Evolutionary conservation across 2,888 invertebrate genomes (phyloP).

Genomic region (Eupelmus urozonus): DNA sequence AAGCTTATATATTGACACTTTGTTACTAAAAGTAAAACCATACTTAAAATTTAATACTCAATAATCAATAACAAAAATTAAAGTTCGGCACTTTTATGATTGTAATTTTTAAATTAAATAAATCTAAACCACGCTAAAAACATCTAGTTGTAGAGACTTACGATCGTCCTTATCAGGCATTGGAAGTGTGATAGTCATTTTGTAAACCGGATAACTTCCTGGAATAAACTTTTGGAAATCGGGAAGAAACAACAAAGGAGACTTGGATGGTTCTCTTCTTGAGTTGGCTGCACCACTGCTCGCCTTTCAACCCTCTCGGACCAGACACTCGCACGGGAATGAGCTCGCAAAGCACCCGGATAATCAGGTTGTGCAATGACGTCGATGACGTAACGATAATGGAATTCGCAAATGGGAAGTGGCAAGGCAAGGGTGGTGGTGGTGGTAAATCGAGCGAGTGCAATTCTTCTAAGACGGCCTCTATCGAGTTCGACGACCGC

Average conservation of each 20-base stretch:
- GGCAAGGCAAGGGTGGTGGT: conserved; percentile 19
- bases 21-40: too few species aligned
- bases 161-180: conserved; percentile 51
- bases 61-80: too few species aligned
- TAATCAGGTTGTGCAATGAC: conserved; percentile 44
- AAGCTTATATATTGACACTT: too few species aligned
- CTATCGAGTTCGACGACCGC: conserved; percentile 11
- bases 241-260: too few species aligned
- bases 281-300: conserved; percentile 30
- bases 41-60: too few species aligned
- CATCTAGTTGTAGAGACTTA: too few species aligned
- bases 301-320: too few species aligned
- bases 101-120: too few species aligned
- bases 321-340: conserved; percentile 37
- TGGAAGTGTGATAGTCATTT: conserved; percentile 59
- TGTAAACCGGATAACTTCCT: background rate
- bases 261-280: too few species aligned
- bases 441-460: conserved; percentile 20
- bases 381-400: conserved; percentile 50
- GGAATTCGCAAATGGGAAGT: conserved; percentile 34
- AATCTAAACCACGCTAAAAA: too few species aligned
- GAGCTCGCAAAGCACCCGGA: conserved; percentile 18
- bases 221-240: too few species aligned
- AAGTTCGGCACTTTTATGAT: too few species aligned
- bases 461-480: conserved; percentile 16